Evolutionary conservation across 1,140 invertebrate genomes (phyloP), one percentile per base, ranked within the genome.

Genomic region (Marisa cornuarietis): DNA sequence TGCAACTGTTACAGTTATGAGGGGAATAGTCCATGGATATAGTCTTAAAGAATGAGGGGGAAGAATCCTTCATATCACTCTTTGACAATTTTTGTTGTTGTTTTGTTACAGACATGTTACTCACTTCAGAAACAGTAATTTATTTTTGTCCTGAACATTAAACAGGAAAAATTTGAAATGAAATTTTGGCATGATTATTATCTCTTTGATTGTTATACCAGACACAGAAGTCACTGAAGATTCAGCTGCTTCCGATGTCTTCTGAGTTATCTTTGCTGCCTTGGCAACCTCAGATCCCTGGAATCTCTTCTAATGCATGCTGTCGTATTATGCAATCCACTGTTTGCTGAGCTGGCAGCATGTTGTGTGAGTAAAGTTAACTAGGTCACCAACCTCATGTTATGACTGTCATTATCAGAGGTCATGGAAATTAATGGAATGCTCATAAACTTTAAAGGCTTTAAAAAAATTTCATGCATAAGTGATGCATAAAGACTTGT

Each of bases 301-400:
- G 87, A 87, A 82, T 84, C 86, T 16, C 78, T 91, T 0, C 79
- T 90, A 31, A 61, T 81, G 0, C 84, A 87, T 81, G 76, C 86
- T n/a, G 79, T 91, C n/a, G 80, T 83, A 13, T 81, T 90, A 26
- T 77, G 84, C n/a, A 90, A 90, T 66, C 87, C 87, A 14, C 81
- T 91, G n/a, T 86, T 91, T 71, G 83, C 88, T 68, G 89, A 90
- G 77, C 81, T 91, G 24, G 89, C 90, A 31, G 88, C 85, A 0
- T 90, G 87, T 81, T 74, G 78, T 79, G 81, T 82, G 62, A 76
- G 81, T 54, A 20, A 24, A 72, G 54, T 58, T 6, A 58, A 58
- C 54, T 18, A 6, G 54, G 31, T 42, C 31, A 42, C 31, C 31
- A 42, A 42, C 31, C 31, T 6, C 31, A 22, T 68, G 22, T 68